Percentiles rank a stretch among this genome's conserved stretches.
phyloP scores from a whole-genome alignment of 2,113 vertebrate genomes.

The Anguilla rostrata region DNA sequence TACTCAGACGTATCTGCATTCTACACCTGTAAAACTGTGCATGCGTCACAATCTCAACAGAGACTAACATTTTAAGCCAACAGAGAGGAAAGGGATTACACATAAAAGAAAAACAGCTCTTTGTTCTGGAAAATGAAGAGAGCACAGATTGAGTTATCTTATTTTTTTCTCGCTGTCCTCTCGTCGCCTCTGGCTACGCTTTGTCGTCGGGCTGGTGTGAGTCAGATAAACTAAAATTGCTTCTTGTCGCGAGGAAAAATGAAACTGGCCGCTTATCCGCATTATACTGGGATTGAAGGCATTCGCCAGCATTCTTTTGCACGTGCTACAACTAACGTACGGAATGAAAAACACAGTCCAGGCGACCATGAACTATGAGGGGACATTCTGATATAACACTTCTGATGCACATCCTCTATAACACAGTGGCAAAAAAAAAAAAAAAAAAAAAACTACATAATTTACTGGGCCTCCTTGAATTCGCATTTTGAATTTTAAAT shows the following conservation, averaged over 20 bases:
- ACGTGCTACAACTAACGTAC: neutral
- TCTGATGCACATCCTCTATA: no score
- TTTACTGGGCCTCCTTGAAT: no score
- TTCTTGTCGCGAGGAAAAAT: conserved; percentile 20
- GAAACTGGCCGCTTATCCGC: conserved; percentile 19
- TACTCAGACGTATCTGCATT: neutral
- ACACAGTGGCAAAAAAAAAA: no score
- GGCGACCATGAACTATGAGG: neutral
- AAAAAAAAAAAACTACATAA: no score
- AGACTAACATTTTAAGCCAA: neutral
- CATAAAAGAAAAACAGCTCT: conserved; percentile 20
- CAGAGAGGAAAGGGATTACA: neutral
- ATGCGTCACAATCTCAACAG: neutral
- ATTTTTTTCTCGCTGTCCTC: conserved; percentile 34
- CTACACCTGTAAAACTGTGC: neutral
- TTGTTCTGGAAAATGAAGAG: conserved; percentile 42
- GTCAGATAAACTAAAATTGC: conserved; percentile 24
- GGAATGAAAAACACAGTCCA: neutral
- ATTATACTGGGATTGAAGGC: neutral
- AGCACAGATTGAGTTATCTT: conserved; percentile 28
- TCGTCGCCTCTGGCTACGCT: conserved; percentile 18
- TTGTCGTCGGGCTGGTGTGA: neutral
- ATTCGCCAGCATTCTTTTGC: neutral
- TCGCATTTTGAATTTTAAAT: no score
- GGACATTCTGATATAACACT: no score